Evolutionary conservation across 64 coral and sea anemone genomes (phyloP).

Genomic region (Pachyseris speciosa): DNA sequence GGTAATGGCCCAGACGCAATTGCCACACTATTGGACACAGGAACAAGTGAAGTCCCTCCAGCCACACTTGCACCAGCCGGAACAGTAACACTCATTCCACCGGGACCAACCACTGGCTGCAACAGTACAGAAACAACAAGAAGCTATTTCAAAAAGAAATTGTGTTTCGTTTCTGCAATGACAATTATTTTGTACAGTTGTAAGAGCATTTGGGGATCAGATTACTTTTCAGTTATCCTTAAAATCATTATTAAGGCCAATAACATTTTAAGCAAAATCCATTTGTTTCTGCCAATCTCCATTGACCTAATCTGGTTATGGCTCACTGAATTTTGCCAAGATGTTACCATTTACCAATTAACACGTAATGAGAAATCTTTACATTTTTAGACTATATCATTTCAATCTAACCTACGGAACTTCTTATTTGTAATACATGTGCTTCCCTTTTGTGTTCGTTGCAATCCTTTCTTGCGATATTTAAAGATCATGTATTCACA

Average conservation of each 20-base stretch:
- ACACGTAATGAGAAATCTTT: too few species aligned
- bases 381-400: too few species aligned
- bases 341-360: neutral
- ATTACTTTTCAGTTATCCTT: neutral
- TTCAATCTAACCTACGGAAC: too few species aligned
- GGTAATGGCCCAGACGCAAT: slow-evolving; percentile 73
- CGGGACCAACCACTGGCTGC: slow-evolving; percentile 76
- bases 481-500: too few species aligned
- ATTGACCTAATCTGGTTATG: neutral
- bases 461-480: too few species aligned
- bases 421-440: too few species aligned
- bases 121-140: neutral
- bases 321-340: too few species aligned
- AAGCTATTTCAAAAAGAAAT: neutral
- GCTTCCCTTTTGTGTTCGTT: too few species aligned
- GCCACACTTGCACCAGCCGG: slow-evolving; percentile 75
- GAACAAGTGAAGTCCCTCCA: slow-evolving; percentile 81
- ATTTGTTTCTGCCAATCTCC: too few species aligned
- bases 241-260: too few species aligned
- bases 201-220: too few species aligned
- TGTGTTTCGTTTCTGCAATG: neutral
- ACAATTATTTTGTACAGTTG: neutral
- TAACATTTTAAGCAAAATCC: too few species aligned
- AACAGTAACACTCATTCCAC: slow-evolving; percentile 78
- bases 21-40: slow-evolving; percentile 66